phyloP scores from a whole-genome alignment of 1,140 invertebrate species.

The Drosophila micromelanica region DNA sequence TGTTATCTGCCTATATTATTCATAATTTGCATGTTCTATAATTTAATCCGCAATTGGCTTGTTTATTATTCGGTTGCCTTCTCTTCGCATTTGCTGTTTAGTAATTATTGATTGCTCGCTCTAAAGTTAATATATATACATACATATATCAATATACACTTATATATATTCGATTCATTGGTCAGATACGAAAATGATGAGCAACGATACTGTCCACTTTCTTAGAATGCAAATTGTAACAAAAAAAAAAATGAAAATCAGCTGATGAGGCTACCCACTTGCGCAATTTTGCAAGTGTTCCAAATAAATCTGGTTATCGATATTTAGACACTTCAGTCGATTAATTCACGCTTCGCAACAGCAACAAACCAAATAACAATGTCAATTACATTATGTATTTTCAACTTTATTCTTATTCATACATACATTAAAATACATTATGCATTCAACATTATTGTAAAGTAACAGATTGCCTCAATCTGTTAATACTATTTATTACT shows the following conservation, averaged over 20 bases:
- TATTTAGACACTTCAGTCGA: constrained; percentile 5
- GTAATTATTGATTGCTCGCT: constrained; percentile 68
- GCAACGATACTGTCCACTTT: constrained; percentile 40
- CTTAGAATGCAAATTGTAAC: constrained; percentile 10
- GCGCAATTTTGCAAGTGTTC: constrained; percentile 24
- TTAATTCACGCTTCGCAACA: not conserved
- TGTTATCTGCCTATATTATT: constrained; percentile 61
- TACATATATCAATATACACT: constrained; percentile 9
- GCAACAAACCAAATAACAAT: not conserved
- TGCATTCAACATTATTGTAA: constrained; percentile 14
- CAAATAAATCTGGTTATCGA: constrained; percentile 30
- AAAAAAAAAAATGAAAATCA: constrained; percentile 17
- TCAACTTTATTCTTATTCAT: constrained; percentile 52
- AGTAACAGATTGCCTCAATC: constrained; percentile 24
- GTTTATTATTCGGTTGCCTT: constrained; percentile 25
- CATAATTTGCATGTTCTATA: constrained; percentile 64
- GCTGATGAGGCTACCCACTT: constrained; percentile 32
- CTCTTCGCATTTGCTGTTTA: constrained; percentile 38
- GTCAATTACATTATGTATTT: constrained; percentile 6
- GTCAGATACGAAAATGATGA: constrained; percentile 53
- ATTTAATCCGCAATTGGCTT: constrained; percentile 50
- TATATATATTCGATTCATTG: constrained; percentile 38
- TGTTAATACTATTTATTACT: constrained; percentile 56
- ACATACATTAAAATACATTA: not conserved
- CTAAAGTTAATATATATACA: constrained; percentile 34